Evolutionary conservation across 2,797 vertebrate species (phyloP), one percentile per base, ranked within the genome.

Genomic region (Podarcis siculus): DNA sequence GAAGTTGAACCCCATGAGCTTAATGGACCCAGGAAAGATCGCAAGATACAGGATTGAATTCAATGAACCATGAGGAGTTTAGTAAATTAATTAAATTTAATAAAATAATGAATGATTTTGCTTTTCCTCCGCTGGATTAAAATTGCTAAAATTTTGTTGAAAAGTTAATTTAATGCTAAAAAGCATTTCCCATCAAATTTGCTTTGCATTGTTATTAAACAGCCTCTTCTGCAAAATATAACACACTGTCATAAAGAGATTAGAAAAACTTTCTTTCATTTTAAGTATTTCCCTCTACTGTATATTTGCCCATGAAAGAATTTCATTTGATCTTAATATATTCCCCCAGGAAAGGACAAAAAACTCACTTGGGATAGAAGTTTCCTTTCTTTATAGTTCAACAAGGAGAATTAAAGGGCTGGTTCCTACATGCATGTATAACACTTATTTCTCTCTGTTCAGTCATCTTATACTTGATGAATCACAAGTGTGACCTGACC

Each of bases 31-130:
- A 95, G 93, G 94, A 89, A 97, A 96, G 95, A 97, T 95, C 27
- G 25, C 82, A 93, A 76, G 96, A 96, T 96, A 96, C 87, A 95
- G 96, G 94, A 97, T 90, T 97, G 95, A 96, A 96, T 95, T 94
- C 95, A 95, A 95, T 85, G 94, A 96, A 96, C 95, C 92, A 0
- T 94, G 88, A 95, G 93, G 89, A 95, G 92, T 96, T 96, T 96
- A 95, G 93, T 96, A 96, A 96, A 96, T 97, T 96, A 97, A 96
- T 96, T 97, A 96, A 95, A 96, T 96, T 96, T 95, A 93, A 96
- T 94, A 96, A 97, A 97, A 96, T 96, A 96, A 95, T 95, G 92
- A 94, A 89, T 95, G 92, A 92, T 80, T 89, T 94, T 95, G 92
- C 94, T 81, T 87, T 93, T 95, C 92, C 93, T 92, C 90, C 89